Base-by-base conservation (phyloP, 2,113 vertebrate genomes). In the Seriola quinqueradiata region DNA sequence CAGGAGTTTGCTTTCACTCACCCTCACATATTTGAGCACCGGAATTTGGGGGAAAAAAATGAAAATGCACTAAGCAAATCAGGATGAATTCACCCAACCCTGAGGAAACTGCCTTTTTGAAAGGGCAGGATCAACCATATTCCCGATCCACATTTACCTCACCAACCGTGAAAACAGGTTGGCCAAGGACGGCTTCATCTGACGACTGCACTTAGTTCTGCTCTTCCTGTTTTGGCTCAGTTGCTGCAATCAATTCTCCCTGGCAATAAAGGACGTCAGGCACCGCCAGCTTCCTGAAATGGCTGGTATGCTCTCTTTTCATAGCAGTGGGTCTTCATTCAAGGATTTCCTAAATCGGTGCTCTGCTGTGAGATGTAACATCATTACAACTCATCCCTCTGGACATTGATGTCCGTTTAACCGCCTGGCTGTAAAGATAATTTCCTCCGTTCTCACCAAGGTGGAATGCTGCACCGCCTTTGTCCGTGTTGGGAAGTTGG, bases 251-350 rank as follows among this genome's bases (percentile, higher is more conserved):
- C 40, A 59, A 9, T 65, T 32, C 10, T 60, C 34, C 25, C 12
- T 25, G 19, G 57, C 71, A 58, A n/a, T 21, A 17, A 17, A 54
- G 4, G 36, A 28, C 5, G 23, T 34, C 7, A 28, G 8, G 12
- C 54, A 54, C 65, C 25, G 68, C 25, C 70, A 66, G 40, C 46
- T 75, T 86, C 66, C 38, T 65, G 70, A 42, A 40, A 25, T 60
- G 58, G 11, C 4, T 23, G 4, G 8, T 34, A 59, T 28, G n/a
- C 2, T 8, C 55, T 61, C 4, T 57, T 74, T 67, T 25, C 54
- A 42, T 50, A 83, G 40, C 34, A 71, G 44, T 55, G 12, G 59
- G 48, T 23, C 6, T 50, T 77, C 55, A 60, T 70, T 46, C 34
- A 50, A 70, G 32, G 52, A 67, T 74, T 83, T 73, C 50, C 71